These are phyloP conservation scores for Eulithis prunata DNA, from an alignment of 2,888 invertebrate species.

Conservation along the genomic window DNA sequence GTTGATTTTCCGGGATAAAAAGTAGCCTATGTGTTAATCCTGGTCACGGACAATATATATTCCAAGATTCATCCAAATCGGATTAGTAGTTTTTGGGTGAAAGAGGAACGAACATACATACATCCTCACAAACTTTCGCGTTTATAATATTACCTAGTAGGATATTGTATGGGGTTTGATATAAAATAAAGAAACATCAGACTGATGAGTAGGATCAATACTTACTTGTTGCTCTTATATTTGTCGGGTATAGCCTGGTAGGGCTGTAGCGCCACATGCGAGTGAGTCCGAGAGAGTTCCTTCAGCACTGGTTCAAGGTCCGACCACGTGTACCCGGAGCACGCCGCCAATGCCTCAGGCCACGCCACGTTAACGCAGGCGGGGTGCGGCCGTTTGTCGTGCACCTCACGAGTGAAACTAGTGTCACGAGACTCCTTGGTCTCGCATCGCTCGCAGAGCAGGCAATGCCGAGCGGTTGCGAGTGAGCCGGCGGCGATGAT, in stretches of 20 bases:
- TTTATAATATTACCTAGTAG: too few species aligned
- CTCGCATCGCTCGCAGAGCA: conserved; percentile 72
- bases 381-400: conserved; percentile 18
- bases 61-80: too few species aligned
- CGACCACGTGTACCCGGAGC: conserved; percentile 86
- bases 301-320: conserved; percentile 88
- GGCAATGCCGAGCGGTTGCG: conserved; percentile 91
- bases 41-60: too few species aligned
- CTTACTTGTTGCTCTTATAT: conserved; percentile 90
- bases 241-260: conserved; percentile 96
- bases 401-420: conserved; percentile 6
- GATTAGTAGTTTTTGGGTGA: too few species aligned
- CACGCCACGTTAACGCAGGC: conserved; percentile 81
- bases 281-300: conserved; percentile 88
- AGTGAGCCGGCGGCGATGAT: conserved; percentile 91
- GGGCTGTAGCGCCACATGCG: conserved; percentile 86
- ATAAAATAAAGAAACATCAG: too few species aligned
- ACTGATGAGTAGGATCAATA: conserved; percentile 24
- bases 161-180: too few species aligned
- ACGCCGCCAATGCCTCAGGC: conserved; percentile 86
- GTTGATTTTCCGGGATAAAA: too few species aligned
- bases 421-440: conserved; percentile 16
- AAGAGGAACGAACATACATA: too few species aligned
- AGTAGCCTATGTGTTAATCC: too few species aligned
- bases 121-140: too few species aligned